These are phyloP conservation scores for Griposia aprilina DNA, from an alignment of 2,888 invertebrate genomes.

Conservation along the genomic window DNA sequence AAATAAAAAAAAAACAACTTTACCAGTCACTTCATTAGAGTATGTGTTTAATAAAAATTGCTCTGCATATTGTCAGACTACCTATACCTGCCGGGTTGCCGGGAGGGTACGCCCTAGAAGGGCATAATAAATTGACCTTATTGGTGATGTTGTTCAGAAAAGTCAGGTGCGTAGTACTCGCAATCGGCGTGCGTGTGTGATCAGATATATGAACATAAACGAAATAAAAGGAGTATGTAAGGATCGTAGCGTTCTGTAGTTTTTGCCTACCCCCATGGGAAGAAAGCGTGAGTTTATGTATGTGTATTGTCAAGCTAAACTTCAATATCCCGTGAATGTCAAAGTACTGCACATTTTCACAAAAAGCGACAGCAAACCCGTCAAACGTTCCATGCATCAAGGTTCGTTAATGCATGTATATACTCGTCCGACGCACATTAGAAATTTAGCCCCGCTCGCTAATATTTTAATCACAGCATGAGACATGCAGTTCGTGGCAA, in stretches of 20 bases:
- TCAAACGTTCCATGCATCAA: background rate
- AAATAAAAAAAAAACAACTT: background rate
- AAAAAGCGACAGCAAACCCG: background rate
- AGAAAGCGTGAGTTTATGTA: background rate
- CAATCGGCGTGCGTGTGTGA: background rate
- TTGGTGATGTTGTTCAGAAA: background rate
- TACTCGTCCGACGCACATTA: background rate
- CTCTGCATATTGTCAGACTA: background rate
- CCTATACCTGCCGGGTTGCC: background rate
- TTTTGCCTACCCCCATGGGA: too few relatives aligned
- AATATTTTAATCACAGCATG: too few relatives aligned
- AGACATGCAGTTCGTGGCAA: background rate
- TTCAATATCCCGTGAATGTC: background rate
- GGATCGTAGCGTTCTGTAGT: background rate
- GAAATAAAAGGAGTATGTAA: too few relatives aligned
- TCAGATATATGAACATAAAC: too few relatives aligned
- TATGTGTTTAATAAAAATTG: background rate
- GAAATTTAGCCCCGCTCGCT: background rate
- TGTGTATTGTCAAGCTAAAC: background rate
- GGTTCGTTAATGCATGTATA: background rate
- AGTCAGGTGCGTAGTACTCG: background rate
- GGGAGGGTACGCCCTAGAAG: background rate
- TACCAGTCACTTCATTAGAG: background rate
- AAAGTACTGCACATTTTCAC: background rate
- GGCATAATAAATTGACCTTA: background rate